These are phyloP conservation scores for Drosophila lacicola DNA, from an alignment of 2,888 invertebrate species.

Conservation along the genomic window DNA sequence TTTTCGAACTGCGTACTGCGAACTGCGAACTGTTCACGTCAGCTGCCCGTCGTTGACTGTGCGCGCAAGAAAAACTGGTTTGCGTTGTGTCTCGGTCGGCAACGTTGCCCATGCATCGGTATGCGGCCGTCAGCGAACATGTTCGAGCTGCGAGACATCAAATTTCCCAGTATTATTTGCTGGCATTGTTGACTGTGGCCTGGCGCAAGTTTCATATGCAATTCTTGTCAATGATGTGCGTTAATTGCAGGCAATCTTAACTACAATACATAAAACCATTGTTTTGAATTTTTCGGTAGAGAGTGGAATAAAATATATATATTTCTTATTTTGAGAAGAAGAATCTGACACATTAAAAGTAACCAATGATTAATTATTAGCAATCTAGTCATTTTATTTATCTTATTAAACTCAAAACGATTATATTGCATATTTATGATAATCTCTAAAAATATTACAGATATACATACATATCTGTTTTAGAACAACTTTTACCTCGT, in stretches of 20 bases:
- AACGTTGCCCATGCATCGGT: constrained; percentile 50
- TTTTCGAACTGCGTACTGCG: constrained; percentile 37
- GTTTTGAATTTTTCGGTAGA: background rate
- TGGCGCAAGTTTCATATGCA: background rate
- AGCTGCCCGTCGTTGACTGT: constrained; percentile 71
- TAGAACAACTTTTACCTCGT: no score
- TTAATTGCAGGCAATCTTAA: background rate
- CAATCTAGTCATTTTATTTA: no score
- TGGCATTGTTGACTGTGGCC: constrained; percentile 34
- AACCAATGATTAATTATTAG: no score
- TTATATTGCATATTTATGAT: no score
- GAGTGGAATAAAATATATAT: no score
- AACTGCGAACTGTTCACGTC: constrained; percentile 57
- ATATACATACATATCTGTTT: no score
- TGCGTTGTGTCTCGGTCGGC: constrained; percentile 15
- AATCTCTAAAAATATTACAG: no score
- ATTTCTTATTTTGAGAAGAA: no score
- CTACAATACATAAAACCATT: background rate
- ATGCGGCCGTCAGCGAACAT: constrained; percentile 47
- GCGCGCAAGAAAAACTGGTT: constrained; percentile 64
- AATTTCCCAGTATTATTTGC: constrained; percentile 61
- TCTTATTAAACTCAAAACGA: no score
- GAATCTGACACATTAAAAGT: no score
- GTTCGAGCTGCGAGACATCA: constrained; percentile 41
- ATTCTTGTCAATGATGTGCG: background rate